Conservation (phyloP, 2,113 vertebrate genomes). For the Raphicerus campestris region DNA sequence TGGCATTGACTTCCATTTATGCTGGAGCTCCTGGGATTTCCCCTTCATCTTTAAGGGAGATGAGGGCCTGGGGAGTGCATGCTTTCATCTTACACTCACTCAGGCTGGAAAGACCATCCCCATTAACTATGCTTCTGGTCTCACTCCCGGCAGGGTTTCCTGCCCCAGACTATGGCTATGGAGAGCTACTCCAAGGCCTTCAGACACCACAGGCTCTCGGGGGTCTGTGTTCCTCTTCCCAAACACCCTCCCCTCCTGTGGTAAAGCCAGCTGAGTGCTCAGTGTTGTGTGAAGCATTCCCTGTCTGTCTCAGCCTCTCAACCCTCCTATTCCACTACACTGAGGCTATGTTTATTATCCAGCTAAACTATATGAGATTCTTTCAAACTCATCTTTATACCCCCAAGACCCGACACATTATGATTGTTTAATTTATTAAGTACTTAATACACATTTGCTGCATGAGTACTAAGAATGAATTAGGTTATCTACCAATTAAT, state of each 20-base stretch:
- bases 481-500: neutral
- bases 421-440: neutral
- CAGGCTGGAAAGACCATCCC: neutral
- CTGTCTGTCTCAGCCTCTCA: neutral
- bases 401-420: neutral
- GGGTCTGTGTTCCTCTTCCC: neutral
- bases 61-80: accelerated
- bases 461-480: neutral
- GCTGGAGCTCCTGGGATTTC: neutral
- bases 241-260: neutral
- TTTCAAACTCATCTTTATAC: neutral
- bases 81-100: neutral
- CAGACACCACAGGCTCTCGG: accelerated
- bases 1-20: neutral
- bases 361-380: neutral
- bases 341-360: neutral
- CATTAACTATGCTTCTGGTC: neutral
- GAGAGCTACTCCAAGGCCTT: neutral
- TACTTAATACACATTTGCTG: neutral
- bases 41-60: neutral
- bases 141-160: neutral
- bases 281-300: neutral
- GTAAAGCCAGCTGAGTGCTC: neutral
- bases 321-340: neutral
- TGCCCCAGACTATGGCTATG: neutral